Base-by-base conservation (phyloP, 2,113 vertebrate genomes). In the Aphelocoma coerulescens region DNA sequence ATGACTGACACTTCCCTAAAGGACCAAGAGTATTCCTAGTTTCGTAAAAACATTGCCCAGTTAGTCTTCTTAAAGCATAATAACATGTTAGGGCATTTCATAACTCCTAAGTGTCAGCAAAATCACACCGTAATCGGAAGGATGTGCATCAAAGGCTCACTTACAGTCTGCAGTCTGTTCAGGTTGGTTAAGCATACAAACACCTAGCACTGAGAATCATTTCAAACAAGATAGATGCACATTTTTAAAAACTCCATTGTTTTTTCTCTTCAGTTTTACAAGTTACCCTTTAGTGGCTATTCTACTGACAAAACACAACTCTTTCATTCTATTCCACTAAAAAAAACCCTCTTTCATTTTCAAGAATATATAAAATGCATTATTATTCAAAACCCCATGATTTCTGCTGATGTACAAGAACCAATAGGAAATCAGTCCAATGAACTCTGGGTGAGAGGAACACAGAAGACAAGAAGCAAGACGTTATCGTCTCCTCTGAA, bases 241-340 rank as follows among this genome's bases (percentile, higher is more conserved):
- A 7, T 37, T 52, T 57, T n/a, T 1, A 0, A 22, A 37, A 92
- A 24, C 14, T 11, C 4, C 12, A 1, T 20, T 27, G 3, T 4
- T 89, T 79, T 80, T 48, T 17, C 11, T 71, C 35, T 74, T 78
- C 3, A 16, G 58, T 82, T 94, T 73, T 62, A 41, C 3, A 88
- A 78, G 19, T 16, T 26, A 33, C 39, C 17, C 39, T 91, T 89
- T 2, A 27, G 41, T 37, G 27, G 30, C 24, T 75, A 78, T 43
- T 77, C 37, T 13, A 41, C 24, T 20, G 35, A 39, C 72, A 62
- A 85, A 6, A 5, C 18, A 8, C 35, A 39, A 6, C 7, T 37
- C 11, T 46, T 21, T n/a, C 9, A 18, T 54, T 63, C 33, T 37
- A 27, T 23, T 46, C 22, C 22, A 69, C 18, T 61, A 18, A 48